Conservation (phyloP, 2,888 invertebrate species). For the Aradus depressus region DNA sequence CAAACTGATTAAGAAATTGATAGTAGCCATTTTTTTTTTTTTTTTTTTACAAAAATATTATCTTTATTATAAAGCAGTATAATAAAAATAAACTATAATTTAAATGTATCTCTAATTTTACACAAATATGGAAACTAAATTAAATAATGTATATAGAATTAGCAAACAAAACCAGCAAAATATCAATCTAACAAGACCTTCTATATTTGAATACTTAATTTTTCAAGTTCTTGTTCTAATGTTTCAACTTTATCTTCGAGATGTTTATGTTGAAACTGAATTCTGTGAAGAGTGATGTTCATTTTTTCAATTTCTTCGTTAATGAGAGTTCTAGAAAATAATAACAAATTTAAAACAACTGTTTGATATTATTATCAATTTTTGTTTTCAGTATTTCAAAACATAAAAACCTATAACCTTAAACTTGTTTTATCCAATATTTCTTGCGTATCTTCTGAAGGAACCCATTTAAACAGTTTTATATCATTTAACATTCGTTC, state of each 20-base stretch:
- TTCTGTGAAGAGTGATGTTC: not conserved
- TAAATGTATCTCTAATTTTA: no score
- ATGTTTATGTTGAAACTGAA: not conserved
- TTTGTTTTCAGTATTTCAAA: no score
- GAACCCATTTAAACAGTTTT: not conserved
- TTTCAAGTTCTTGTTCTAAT: slow-evolving; percentile 8
- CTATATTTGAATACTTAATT: slow-evolving; percentile 3
- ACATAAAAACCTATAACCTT: no score
- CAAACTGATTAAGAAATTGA: no score
- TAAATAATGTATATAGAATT: no score
- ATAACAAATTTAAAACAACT: not conserved
- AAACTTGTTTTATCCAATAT: slow-evolving; percentile 1
- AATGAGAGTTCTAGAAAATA: slow-evolving; percentile 2
- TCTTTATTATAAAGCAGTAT: no score
- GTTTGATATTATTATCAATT: not conserved
- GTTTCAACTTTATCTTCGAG: slow-evolving; percentile 1
- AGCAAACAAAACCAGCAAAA: no score
- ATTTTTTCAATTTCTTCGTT: slow-evolving; percentile 1
- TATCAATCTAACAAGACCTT: no score
- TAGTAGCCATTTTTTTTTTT: no score
- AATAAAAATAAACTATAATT: no score
- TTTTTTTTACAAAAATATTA: no score
- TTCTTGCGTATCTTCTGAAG: not conserved
- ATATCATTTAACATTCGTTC: slow-evolving; percentile 2
- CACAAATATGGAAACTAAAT: no score